Evolutionary conservation across 2,888 invertebrate species (phyloP), one percentile per base, ranked within the genome.

Genomic region (Dusona sp.): DNA sequence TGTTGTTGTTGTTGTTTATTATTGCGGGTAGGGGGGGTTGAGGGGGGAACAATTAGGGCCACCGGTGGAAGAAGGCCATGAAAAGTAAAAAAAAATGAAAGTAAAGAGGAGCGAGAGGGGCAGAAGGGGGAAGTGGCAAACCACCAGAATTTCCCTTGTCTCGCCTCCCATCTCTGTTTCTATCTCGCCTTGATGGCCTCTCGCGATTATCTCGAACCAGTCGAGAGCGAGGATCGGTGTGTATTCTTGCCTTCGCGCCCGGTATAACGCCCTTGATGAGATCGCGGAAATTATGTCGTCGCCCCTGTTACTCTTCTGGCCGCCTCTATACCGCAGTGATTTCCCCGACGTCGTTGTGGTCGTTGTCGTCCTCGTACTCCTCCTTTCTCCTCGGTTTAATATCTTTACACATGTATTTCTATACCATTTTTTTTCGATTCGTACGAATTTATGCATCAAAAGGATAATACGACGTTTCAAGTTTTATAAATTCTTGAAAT

Each of bases 271-370:
- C 88, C 84, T 77, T 88, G 88, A 90, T 84, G 89, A 89, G 90
- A 91, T 91, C 89, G 85, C 80, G 87, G 88, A 90, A 90, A 91
- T 90, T 89, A 89, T 89, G 84, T 88, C 88, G 84, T 85, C 88
- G 83, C 68, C 33, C 48, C 86, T 38, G 54, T 22, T 85, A 82
- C 85, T 83, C 74, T 51, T n/a, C 7, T 48, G 48, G 19, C 19
- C 29, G 61, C 25, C 61, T 57, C 19, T 19, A 38, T 45, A 65
- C 67, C 65, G 65, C 84, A 74, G 77, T 78, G 70, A 74, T 80
- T 80, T 74, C 48, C 70, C 68, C 74, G 54, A 81, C 81, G 83
- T 79, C 54, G 38, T 61, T 61, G 57, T 64, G 33, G 38, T 51
- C 68, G 38, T 68, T 42, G 42, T 42, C 68, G 42, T 42, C 25